Evolutionary conservation across 2,888 invertebrate species (phyloP), one percentile per base, ranked within the genome.

Genomic region (Tineola bisselliella): DNA sequence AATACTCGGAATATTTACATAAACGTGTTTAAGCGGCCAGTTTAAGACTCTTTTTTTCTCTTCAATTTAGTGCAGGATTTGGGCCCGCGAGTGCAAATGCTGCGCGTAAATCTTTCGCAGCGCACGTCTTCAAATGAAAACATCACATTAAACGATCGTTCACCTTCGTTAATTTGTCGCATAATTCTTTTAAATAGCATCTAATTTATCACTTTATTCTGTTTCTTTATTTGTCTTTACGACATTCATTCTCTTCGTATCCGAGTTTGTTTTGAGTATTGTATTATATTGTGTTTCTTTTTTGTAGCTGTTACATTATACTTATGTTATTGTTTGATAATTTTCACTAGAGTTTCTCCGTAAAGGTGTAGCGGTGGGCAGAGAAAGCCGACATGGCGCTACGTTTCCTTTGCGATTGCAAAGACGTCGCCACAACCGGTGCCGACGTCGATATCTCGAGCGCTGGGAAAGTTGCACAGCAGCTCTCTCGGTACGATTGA

Each of bases 391-490:
- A 75, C 58, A 62, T 75, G 73, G 73, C 71, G 75, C 74, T 75
- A 76, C 74, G 71, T 81, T 83, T 80, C 74, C 78, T 75, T 38
- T 38, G 38, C 59, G 18, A 19, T 48, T 44, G 62, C 61, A 60
- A 61, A 66, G 66, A 64, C 67, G 71, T 71, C 70, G 70, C 68
- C 63, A 63, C 66, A 72, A 70, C 72, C 70, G 70, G 73, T 63
- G 63, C 67, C 64, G 44, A 19, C 66, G 72, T 69, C 72, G 73
- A 75, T 76, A 77, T 58, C 74, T 72, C 77, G 77, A 78, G 72
- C 75, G 72, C 63, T 74, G 81, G 73, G 84, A 84, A 84, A 84
- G 84, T 84, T 79, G 81, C 72, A 67, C 67, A 66, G 75, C 74
- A 76, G 75, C 81, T 84, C 84, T 82, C 77, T 73, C 75, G 72